Evolutionary conservation across 2,113 vertebrate species (phyloP), one percentile per base, ranked within the genome.

Genomic region (Zeus faber): DNA sequence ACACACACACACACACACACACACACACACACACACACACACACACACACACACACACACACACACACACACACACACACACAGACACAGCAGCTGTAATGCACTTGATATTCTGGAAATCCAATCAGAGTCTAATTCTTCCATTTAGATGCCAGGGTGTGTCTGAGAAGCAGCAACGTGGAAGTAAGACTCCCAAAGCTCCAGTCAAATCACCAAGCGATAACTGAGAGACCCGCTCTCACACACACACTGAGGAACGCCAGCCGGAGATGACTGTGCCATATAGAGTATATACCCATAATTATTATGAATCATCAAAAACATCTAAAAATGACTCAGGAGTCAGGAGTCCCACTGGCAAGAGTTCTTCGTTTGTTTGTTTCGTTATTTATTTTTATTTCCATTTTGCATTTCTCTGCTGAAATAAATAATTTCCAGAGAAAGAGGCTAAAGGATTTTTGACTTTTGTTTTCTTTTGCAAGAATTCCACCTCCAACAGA

Each of bases 51-150:
- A 29, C 26, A 29, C 26, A 29, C 8, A 29, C 26, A 29, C 8
- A 29, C 4, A 8, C 8, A 29, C 26, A 33, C 13, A 33, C 2
- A n/a, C n/a, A n/a, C n/a, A n/a, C n/a, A n/a, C n/a, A n/a, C n/a
- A n/a, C n/a, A n/a, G n/a, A n/a, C n/a, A n/a, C n/a, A n/a, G n/a
- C n/a, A n/a, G n/a, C n/a, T n/a, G n/a, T n/a, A n/a, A n/a, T n/a
- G n/a, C n/a, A n/a, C n/a, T n/a, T n/a, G n/a, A n/a, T n/a, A n/a
- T 33, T 35, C 23, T 18, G 31, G 1, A 26, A 35, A 29, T 11
- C 39, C 50, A 7, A 64, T 67, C 51, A 51, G 47, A 40, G 37
- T 49, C 22, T 43, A 47, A 56, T 52, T 40, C n/a, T 46, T 53
- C 41, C 26, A 58, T 58, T 67, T 52, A 27, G 47, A 68, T 44